Base-by-base conservation (phyloP, 23 tunicate genomes). In the Trididemnum clinides region DNA sequence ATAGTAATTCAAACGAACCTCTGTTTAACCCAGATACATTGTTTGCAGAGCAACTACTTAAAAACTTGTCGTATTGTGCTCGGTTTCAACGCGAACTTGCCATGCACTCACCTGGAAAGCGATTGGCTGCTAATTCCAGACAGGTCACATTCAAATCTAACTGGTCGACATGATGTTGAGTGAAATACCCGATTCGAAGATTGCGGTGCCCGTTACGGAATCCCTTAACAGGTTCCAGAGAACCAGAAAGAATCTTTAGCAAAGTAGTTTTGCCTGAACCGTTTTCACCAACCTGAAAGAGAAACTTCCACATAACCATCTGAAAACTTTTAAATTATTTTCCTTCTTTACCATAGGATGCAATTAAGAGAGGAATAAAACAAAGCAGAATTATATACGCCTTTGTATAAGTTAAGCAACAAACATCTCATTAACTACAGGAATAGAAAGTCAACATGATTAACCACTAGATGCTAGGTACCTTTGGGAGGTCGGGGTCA, bases 191-290 rank as follows among this genome's bases (percentile, higher is more conserved):
- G 20, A 90, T 92, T 36, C 95, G 64, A 39, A 89, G 71, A 65
- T 77, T 88, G 1, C 93, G 81, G 64, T 97, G 91, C 30, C 70
- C 30, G 28, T 89, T 85, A 3, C 96, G 81, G 3, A 92, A 30
- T 25, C 99, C 99, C 33, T 80, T 88, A 1, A 70, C 64, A 1
- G 99, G 99, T 50, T 97, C 95, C 37, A 71, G 33, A 0, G 66
- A 34, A n/a, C 86, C 92, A 1, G 76, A 83, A n/a, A 97, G 76
- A 0, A 97, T 77, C 66, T 97, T 97, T 0, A 97, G 51, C 87
- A 97, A 36, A 1, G 99, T 97, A 21, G 99, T 94, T 86, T 97
- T 97, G 22, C 99, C 99, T 33, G 99, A 92, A 0, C 99, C 99
- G 64, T 97, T 97, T 65, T 97, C 99, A 23, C 99, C 99, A 18